These are phyloP conservation scores for Xestia rhomboidea DNA, from an alignment of 2,888 invertebrate genomes.

Conservation along the genomic window DNA sequence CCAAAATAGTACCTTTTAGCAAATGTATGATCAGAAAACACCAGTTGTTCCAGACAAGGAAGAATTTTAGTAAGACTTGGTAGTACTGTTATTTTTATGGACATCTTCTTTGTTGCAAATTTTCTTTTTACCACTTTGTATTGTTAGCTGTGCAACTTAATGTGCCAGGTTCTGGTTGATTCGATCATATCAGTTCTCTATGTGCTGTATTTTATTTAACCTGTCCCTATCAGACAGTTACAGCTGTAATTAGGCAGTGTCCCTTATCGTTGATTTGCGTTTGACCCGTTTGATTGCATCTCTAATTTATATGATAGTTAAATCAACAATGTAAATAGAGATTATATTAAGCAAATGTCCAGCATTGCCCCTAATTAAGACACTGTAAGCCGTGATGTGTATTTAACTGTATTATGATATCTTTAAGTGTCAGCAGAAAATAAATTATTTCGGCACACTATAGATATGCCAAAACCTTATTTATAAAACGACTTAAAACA, in stretches of 20 bases:
- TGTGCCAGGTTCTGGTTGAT: neutral
- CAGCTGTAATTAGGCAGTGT: neutral
- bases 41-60: neutral
- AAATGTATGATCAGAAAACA: neutral
- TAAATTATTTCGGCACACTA: neutral
- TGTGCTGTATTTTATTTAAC: neutral
- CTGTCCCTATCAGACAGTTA: neutral
- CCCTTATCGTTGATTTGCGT: neutral
- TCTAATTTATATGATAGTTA: neutral
- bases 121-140: neutral
- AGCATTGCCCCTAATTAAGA: neutral
- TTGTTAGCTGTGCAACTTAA: neutral
- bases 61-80: neutral
- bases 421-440: neutral
- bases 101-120: too few relatives aligned
- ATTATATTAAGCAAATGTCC: neutral
- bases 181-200: neutral
- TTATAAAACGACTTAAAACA: neutral
- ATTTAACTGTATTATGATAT: too few relatives aligned
- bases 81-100: neutral
- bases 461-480: neutral
- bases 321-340: neutral
- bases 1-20: neutral
- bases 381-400: neutral
- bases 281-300: neutral